phyloP scores from a whole-genome alignment of 2,113 vertebrate genomes.

The Tyrannus savana region DNA sequence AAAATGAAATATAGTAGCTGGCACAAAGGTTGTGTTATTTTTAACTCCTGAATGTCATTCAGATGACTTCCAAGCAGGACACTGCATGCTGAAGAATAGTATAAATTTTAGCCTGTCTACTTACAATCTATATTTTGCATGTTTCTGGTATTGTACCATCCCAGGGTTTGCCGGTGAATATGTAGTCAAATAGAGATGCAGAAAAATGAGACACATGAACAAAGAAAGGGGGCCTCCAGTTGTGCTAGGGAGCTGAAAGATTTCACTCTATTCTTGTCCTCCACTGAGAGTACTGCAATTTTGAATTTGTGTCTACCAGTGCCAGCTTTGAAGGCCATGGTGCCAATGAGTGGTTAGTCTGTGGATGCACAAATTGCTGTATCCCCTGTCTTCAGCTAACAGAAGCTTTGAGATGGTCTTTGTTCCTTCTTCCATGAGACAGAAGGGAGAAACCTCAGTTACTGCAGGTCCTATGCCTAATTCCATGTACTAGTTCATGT shows the following conservation, averaged over 20 bases:
- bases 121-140: background rate
- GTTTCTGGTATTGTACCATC: background rate
- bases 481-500: background rate
- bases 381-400: background rate
- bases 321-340: background rate
- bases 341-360: background rate
- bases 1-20: background rate
- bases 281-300: background rate
- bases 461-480: background rate
- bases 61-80: background rate
- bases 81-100: background rate
- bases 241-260: background rate
- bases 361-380: background rate
- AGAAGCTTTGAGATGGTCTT: background rate
- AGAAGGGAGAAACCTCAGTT: background rate
- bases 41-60: background rate
- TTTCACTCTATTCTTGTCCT: background rate
- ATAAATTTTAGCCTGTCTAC: background rate
- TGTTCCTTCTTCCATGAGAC: background rate
- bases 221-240: background rate
- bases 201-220: background rate
- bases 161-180: background rate
- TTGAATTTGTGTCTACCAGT: background rate
- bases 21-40: background rate
- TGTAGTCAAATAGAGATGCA: background rate